A percentile compares a stretch with the other conserved stretches of the same genome.
Evolutionary conservation across 2,113 vertebrate genomes (phyloP).

Genomic region (Scytalopus superciliaris): DNA sequence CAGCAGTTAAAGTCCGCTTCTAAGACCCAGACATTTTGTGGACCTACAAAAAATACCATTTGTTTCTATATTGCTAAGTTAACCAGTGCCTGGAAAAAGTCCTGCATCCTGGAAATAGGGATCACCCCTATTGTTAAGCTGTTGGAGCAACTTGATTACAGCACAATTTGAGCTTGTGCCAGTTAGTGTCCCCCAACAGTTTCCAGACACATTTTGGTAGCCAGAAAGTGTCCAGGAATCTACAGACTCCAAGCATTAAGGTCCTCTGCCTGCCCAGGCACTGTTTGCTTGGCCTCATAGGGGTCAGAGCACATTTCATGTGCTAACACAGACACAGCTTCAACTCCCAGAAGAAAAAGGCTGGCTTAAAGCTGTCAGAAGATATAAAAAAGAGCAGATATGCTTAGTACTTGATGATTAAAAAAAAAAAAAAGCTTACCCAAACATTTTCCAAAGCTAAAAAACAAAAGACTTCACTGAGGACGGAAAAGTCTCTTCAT

Average conservation of each 20-base stretch:
- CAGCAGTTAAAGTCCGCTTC: not conserved
- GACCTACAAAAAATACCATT: not conserved
- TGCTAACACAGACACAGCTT: not conserved
- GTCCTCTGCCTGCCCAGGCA: not conserved
- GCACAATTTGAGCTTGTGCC: not conserved
- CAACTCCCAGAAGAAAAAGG: not conserved
- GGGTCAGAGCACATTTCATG: accelerated
- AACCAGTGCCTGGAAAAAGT: not conserved
- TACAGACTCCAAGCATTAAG: accelerated
- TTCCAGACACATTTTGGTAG: not conserved
- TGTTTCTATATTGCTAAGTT: not conserved
- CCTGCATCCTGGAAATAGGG: not conserved
- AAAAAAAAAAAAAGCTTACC: not conserved
- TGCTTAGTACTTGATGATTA: not conserved
- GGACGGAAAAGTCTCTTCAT: not conserved
- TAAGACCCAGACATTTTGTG: not conserved
- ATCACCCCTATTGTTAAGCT: not conserved
- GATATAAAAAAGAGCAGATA: not conserved
- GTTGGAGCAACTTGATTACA: accelerated
- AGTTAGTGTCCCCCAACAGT: not conserved
- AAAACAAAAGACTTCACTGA: not conserved
- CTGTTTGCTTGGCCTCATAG: accelerated
- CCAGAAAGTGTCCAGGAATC: not conserved
- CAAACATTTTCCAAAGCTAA: not conserved
- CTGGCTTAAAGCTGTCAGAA: not conserved